A percentile compares a stretch with the other conserved stretches of the same genome.
Conservation (phyloP, 2,888 invertebrate genomes). For the Diarsia rubi region DNA sequence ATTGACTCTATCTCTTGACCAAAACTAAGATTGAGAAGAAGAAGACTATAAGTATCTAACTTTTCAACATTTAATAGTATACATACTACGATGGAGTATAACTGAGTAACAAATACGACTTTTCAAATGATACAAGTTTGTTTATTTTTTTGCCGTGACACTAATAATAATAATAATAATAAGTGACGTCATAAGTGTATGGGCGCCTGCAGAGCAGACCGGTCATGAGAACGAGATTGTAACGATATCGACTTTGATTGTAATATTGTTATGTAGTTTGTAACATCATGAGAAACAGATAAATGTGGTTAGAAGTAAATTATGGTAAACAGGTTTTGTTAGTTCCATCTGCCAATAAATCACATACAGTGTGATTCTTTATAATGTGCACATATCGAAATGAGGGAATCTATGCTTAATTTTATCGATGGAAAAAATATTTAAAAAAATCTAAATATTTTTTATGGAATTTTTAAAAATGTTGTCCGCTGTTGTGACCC, state of each 20-base stretch:
- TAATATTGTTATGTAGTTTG: constrained; percentile 7
- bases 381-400: too few relatives aligned
- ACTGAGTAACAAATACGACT: neutral
- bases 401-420: too few relatives aligned
- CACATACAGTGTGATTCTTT: too few relatives aligned
- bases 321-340: neutral
- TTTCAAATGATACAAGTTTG: constrained; percentile 11
- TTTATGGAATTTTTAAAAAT: too few relatives aligned
- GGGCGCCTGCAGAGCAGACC: constrained; percentile 7
- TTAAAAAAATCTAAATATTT: too few relatives aligned
- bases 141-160: constrained; percentile 21
- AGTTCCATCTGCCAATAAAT: neutral
- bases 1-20: constrained; percentile 1
- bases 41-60: constrained; percentile 17
- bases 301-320: constrained; percentile 3
- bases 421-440: too few relatives aligned
- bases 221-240: constrained; percentile 20
- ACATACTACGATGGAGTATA: neutral
- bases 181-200: constrained; percentile 23
- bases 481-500: too few relatives aligned
- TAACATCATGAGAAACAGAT: neutral
- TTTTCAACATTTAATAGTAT: neutral
- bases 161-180: neutral
- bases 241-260: constrained; percentile 12
- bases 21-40: constrained; percentile 14